Base-by-base conservation (phyloP, 35 echinoderm and acorn worm species). In the Ophioderma brevispina region DNA sequence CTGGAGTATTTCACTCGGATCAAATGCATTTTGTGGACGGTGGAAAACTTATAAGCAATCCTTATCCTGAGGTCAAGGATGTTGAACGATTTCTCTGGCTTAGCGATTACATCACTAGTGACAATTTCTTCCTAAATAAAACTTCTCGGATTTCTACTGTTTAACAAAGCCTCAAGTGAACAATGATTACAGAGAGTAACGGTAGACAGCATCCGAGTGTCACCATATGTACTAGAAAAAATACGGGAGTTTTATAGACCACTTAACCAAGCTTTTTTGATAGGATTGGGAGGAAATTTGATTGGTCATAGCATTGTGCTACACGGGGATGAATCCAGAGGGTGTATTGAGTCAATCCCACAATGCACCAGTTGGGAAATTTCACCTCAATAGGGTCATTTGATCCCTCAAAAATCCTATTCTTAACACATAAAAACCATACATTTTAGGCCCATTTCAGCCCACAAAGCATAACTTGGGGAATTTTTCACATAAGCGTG, bases 11-110 rank as follows among this genome's bases (percentile, higher is more conserved):
- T 95, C 49, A 88, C 87, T 23, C 43, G 80, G 32, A 38, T 0
- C 97, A 99, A 56, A 92, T 99, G 25, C 94, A 93, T 37, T 86
- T 99, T 31, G 97, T 99, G 5, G 97, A 99, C 38, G 97, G 97
- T 15, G 97, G 92, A 32, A 92, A 93, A 78, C 81, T 99, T n/a
- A 95, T 95, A 13, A 64, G 23, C 21, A 86, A 99, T 77, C 97
- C 97, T 1, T 89, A 91, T 34, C 88, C 97, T 0, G 93, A 99
- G 76, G 90, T 99, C 80, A 95, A 99, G 83, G 43, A 81, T 14
- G 97, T 99, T 13, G 97, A 99, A 64, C 52, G 56, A 17, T 99
- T 99, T 75, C 85, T 99, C 0, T 81, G 87, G 38, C 50, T 99
- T 25, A 23, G 90, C 31, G 88, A 94, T 85, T 91, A 85, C 50